Conservation (phyloP, 2,888 invertebrate species). For the Acleris cristana region DNA sequence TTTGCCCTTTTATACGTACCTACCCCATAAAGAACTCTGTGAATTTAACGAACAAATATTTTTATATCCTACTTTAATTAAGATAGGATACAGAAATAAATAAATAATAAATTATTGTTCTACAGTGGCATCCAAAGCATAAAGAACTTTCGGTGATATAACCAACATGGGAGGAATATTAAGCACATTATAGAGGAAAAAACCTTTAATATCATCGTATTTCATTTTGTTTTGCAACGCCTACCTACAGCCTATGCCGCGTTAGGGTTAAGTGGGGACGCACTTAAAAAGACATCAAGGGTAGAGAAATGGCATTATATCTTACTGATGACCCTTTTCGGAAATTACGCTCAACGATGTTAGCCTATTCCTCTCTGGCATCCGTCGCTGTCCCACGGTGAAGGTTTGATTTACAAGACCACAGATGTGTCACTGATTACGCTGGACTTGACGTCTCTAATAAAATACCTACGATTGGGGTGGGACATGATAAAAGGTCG, state of each 20-base stretch:
- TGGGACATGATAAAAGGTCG: slow-evolving; percentile 15
- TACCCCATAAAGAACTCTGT: too few species aligned
- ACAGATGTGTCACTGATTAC: slow-evolving; percentile 51
- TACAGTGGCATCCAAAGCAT: neutral
- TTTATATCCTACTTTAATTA: too few species aligned
- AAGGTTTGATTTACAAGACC: slow-evolving; percentile 35
- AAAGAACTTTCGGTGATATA: too few species aligned
- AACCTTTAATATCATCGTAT: slow-evolving; percentile 1
- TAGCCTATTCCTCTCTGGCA: slow-evolving; percentile 62
- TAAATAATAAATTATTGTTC: neutral
- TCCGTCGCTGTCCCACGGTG: slow-evolving; percentile 42
- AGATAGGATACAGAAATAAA: too few species aligned
- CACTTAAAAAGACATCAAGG: slow-evolving; percentile 83
- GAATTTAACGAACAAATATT: too few species aligned
- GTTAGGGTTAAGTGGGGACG: slow-evolving; percentile 78
- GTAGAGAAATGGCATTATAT: slow-evolving; percentile 80
- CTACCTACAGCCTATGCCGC: slow-evolving; percentile 51
- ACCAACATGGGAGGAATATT: neutral
- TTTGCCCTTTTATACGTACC: too few species aligned
- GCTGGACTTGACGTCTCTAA: slow-evolving; percentile 26
- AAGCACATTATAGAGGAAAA: too few species aligned
- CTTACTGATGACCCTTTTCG: slow-evolving; percentile 78
- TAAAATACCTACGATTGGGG: slow-evolving; percentile 26
- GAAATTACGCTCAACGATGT: slow-evolving; percentile 73
- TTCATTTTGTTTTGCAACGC: slow-evolving; percentile 25